phyloP scores from a whole-genome alignment of 1,140 invertebrate species.

The Potamilus streckersoni region DNA sequence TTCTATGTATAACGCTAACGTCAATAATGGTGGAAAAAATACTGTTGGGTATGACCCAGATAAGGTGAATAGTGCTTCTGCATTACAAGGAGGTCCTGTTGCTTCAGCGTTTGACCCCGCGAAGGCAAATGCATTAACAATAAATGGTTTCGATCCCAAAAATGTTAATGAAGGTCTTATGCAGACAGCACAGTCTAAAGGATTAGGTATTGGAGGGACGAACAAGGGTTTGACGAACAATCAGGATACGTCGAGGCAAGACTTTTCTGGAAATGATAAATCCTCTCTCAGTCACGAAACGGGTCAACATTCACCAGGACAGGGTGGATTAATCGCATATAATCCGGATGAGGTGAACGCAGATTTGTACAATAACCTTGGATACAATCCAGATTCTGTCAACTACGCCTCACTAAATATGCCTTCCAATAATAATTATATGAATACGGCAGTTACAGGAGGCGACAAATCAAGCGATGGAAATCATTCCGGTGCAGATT shows the following conservation, averaged over 20 bases:
- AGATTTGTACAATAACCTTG: constrained; percentile 1
- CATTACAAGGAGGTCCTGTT: too few relatives aligned
- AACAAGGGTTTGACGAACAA: not conserved
- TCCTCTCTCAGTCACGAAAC: not conserved
- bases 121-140: too few relatives aligned
- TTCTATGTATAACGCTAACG: not conserved
- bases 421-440: too few relatives aligned
- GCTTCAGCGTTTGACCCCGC: too few relatives aligned
- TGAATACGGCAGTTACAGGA: too few relatives aligned
- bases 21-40: not conserved
- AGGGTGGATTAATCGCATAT: not conserved
- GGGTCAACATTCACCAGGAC: not conserved
- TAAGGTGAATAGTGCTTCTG: too few relatives aligned
- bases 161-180: not conserved
- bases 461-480: too few relatives aligned
- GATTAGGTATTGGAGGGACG: constrained; percentile 1
- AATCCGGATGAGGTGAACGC: constrained; percentile 19
- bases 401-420: too few relatives aligned
- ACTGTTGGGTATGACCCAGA: not conserved
- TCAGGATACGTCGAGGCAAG: not conserved
- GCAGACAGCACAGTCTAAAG: not conserved
- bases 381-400: constrained; percentile 14
- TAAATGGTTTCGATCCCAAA: not conserved
- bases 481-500: too few relatives aligned
- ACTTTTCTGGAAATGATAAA: not conserved